phyloP scores from a whole-genome alignment of 2,113 vertebrate species.

The Toxostoma redivivum region DNA sequence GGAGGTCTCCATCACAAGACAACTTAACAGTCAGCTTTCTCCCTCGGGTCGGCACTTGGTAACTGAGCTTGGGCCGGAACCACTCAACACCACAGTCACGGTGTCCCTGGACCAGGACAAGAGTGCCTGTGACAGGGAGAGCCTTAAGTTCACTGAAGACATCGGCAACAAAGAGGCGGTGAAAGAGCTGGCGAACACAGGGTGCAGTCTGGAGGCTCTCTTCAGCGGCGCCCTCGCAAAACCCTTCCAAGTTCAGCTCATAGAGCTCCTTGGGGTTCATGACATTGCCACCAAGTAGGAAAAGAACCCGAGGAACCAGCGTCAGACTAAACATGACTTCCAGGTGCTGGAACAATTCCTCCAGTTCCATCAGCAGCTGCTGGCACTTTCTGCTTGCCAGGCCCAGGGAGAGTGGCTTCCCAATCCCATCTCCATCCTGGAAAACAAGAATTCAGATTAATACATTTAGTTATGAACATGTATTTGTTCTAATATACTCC shows the following conservation, averaged over 20 bases:
- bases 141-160: conserved; percentile 85
- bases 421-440: conserved; percentile 71
- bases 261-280: conserved; percentile 89
- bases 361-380: conserved; percentile 81
- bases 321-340: conserved; percentile 87
- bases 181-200: conserved; percentile 89
- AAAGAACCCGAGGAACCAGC: conserved; percentile 86
- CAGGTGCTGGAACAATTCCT: conserved; percentile 84
- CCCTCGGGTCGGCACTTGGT: conserved; percentile 82
- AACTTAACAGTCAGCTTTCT: conserved; percentile 81
- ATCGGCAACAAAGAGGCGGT: conserved; percentile 88
- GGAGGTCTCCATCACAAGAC: conserved; percentile 68
- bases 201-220: conserved; percentile 75
- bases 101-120: conserved; percentile 85
- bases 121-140: conserved; percentile 78
- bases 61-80: conserved; percentile 92
- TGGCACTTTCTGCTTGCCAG: conserved; percentile 77
- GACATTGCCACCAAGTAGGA: conserved; percentile 86
- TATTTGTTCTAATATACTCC: not conserved
- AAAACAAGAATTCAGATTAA: not conserved
- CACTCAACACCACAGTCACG: conserved; percentile 87
- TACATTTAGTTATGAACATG: not conserved
- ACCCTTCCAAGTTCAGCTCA: conserved; percentile 88
- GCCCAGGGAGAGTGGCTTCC: conserved; percentile 51
- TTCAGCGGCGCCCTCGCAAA: conserved; percentile 71